Base-by-base conservation (phyloP, 30 jellyfish, hydroid and myxozoan species). In the Catostylus mosaicus region DNA sequence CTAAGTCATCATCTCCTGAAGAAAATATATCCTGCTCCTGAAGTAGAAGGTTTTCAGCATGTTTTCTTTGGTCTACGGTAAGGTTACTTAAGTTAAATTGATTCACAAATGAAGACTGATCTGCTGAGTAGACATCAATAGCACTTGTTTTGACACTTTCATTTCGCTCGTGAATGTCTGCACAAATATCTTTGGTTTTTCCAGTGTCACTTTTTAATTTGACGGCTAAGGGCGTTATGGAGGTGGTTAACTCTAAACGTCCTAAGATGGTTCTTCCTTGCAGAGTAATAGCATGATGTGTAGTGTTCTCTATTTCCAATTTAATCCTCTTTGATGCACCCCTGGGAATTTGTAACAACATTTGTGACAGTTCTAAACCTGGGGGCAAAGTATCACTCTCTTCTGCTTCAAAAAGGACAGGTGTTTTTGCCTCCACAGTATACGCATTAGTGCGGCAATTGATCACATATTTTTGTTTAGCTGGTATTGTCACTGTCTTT, bases 341-440 rank as follows among this genome's bases (percentile, higher is more conserved):
- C 68, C 77, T 76, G 31, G 88, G 33, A n/a, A 76, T 61, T 56
- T 23, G 63, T 37, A 76, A n/a, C 77, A 52, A 61, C 88, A 33
- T 61, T 45, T 76, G 77, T 56, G 76, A 56, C 64, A 76, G 77
- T 32, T 56, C 88, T 31, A 76, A 61, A 45, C 88, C 88, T 56
- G 63, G 88, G 43, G 77, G 88, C 78, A 57, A 76, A 56, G 38
- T 57, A 56, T 76, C 88, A 76, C 67, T 54, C 59, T 57, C 88
- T 2, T 76, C 88, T 76, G 78, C 78, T 76, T 76, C 88, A 54
- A 76, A 76, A 10, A 76, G 76, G 59, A 61, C 88, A 52, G 65
- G 64, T 19, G 77, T 76, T 76, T 51, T 76, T 61, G 88, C 76
- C 47, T 57, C 88, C 45, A 31, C 71, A 51, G 88, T 61, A 31